Conservation (phyloP, 2,888 invertebrate species). For the Arge pagana region DNA sequence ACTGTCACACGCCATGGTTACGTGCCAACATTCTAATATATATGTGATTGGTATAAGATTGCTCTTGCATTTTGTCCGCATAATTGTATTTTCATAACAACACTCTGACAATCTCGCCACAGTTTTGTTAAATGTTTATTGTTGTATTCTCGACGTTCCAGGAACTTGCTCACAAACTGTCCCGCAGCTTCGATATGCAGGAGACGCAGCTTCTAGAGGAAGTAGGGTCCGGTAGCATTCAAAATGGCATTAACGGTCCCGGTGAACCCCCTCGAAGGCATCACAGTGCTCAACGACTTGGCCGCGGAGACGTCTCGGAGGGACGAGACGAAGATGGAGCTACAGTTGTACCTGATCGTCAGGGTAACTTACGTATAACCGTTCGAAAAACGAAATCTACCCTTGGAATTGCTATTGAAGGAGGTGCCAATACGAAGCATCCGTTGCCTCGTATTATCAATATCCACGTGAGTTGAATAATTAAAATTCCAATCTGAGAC, state of each 20-base stretch:
- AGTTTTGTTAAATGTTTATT: too few relatives aligned
- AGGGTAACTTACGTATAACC: slow-evolving; percentile 85
- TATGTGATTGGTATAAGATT: too few relatives aligned
- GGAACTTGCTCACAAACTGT: slow-evolving; percentile 87
- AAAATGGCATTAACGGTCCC: slow-evolving; percentile 39
- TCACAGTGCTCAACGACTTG: slow-evolving; percentile 52
- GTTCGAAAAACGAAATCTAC: slow-evolving; percentile 94
- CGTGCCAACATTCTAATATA: too few relatives aligned
- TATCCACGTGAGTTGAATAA: slow-evolving; percentile 81
- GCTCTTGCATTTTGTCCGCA: slow-evolving; percentile 6
- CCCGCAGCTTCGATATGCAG: slow-evolving; percentile 88
- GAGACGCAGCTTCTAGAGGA: slow-evolving; percentile 60
- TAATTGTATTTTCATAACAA: slow-evolving; percentile 2
- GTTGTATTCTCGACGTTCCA: too few relatives aligned
- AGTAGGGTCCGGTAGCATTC: slow-evolving; percentile 41
- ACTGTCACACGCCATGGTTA: too few relatives aligned
- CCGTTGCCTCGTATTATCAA: slow-evolving; percentile 94
- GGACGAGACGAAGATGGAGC: slow-evolving; percentile 71
- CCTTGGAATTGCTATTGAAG: slow-evolving; percentile 95
- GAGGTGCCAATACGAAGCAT: slow-evolving; percentile 94
- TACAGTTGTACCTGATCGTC: slow-evolving; percentile 81
- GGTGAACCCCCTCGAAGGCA: slow-evolving; percentile 51
- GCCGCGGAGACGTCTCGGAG: slow-evolving; percentile 46
- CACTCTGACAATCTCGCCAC: too few relatives aligned
- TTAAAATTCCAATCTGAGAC: slow-evolving; percentile 8